A percentile compares a stretch with the other conserved stretches of the same genome.
phyloP scores from a whole-genome alignment of 1,140 invertebrate species.

The Delia radicum region DNA sequence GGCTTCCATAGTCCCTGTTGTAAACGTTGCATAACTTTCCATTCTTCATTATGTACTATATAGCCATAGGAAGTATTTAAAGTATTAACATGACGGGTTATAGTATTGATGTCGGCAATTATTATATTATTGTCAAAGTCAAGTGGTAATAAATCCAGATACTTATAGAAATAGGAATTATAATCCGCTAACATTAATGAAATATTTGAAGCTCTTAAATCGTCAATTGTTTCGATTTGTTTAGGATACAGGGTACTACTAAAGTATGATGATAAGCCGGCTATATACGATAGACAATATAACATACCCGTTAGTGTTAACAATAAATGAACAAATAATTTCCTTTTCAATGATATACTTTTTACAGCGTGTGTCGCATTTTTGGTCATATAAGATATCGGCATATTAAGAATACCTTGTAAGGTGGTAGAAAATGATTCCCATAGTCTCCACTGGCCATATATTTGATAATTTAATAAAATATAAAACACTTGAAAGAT shows the following conservation, averaged over 20 bases:
- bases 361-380: not conserved
- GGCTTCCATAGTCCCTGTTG: not conserved
- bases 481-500: not conserved
- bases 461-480: not conserved
- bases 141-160: not conserved
- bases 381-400: not conserved
- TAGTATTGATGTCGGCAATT: not conserved
- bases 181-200: not conserved
- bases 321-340: not conserved
- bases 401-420: not conserved
- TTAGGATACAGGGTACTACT: not conserved
- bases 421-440: not conserved
- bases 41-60: conserved; percentile 43
- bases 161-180: not conserved
- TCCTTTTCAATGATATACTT: not conserved
- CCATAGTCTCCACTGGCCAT: not conserved
- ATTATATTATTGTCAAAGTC: not conserved
- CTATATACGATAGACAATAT: not conserved
- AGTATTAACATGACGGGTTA: conserved; percentile 30
- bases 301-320: not conserved
- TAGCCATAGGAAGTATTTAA: conserved; percentile 46
- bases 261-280: not conserved
- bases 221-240: not conserved
- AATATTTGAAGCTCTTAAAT: not conserved
- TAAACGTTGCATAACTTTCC: conserved; percentile 24